Percentiles rank a stretch among this genome's conserved stretches.
These are phyloP conservation scores for Schlechtendalia chinensis DNA, from an alignment of 1,140 invertebrate genomes.

Conservation along the genomic window DNA sequence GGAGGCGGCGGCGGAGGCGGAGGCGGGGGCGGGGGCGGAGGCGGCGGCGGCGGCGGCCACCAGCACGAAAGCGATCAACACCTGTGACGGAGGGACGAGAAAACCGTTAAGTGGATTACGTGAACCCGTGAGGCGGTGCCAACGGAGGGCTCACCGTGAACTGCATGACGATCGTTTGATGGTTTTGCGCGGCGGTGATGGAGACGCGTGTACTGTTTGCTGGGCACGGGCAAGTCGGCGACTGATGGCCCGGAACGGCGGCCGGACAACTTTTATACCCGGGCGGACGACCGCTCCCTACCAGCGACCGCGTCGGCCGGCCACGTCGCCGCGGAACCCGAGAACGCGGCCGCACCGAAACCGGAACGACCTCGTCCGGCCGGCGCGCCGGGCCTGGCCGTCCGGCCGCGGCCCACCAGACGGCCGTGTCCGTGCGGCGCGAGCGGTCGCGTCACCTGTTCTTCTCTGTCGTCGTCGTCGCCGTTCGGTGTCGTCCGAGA, in stretches of 20 bases:
- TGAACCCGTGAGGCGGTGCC: too few relatives aligned
- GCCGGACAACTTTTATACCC: slow-evolving; percentile 30
- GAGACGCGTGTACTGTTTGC: not conserved
- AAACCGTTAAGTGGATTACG: too few relatives aligned
- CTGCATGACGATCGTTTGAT: slow-evolving; percentile 20
- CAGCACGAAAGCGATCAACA: slow-evolving; percentile 47
- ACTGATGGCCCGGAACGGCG: slow-evolving; percentile 21
- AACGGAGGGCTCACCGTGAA: slow-evolving; percentile 39
- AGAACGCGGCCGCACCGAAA: not conserved
- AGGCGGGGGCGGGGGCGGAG: not conserved
- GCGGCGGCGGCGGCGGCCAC: slow-evolving; percentile 30
- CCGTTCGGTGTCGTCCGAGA: too few relatives aligned
- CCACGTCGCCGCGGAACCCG: not conserved
- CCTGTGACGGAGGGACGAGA: not conserved
- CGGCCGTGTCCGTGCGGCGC: too few relatives aligned
- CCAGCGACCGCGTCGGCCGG: too few relatives aligned
- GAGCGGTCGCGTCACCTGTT: too few relatives aligned
- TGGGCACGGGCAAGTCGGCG: not conserved
- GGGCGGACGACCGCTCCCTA: too few relatives aligned
- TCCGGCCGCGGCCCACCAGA: too few relatives aligned
- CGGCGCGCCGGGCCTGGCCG: too few relatives aligned
- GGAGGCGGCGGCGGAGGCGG: slow-evolving; percentile 8
- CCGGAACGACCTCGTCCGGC: not conserved
- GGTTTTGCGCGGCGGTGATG: not conserved
- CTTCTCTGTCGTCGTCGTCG: too few relatives aligned